Percentiles rank a stretch among this genome's conserved stretches.
phyloP scores from a whole-genome alignment of 2,113 vertebrate species.

The Neotragus pygmaeus region DNA sequence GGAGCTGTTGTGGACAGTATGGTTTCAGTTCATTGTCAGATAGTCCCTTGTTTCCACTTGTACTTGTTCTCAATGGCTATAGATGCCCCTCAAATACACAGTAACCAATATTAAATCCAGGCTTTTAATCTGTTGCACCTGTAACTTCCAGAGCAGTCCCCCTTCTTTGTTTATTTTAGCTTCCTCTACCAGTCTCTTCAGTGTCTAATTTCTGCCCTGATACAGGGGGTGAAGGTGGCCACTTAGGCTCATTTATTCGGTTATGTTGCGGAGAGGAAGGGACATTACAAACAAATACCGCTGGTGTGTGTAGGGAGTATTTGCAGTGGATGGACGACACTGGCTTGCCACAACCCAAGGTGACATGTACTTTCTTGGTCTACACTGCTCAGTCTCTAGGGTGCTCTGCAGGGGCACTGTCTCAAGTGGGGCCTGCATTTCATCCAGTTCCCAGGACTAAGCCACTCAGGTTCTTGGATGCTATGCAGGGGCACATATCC shows the following conservation, averaged over 20 bases:
- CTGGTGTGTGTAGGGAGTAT: background rate
- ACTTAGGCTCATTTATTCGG: background rate
- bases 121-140: background rate
- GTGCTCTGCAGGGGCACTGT: background rate
- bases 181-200: background rate
- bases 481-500: fast-evolving
- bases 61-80: too few relatives aligned
- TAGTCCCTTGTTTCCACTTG: too few relatives aligned
- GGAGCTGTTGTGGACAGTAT: too few relatives aligned
- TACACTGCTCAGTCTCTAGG: background rate
- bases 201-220: background rate
- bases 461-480: background rate
- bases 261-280: background rate
- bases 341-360: background rate
- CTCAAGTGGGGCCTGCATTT: background rate
- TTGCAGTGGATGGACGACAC: background rate
- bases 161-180: background rate
- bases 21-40: too few relatives aligned
- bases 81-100: background rate
- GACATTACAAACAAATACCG: background rate
- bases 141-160: background rate
- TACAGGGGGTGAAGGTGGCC: background rate
- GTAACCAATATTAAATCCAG: background rate
- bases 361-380: background rate
- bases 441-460: background rate